Evolutionary conservation across 2,888 invertebrate species (phyloP), one percentile per base, ranked within the genome.

Genomic region (Eustalomyia histrio): DNA sequence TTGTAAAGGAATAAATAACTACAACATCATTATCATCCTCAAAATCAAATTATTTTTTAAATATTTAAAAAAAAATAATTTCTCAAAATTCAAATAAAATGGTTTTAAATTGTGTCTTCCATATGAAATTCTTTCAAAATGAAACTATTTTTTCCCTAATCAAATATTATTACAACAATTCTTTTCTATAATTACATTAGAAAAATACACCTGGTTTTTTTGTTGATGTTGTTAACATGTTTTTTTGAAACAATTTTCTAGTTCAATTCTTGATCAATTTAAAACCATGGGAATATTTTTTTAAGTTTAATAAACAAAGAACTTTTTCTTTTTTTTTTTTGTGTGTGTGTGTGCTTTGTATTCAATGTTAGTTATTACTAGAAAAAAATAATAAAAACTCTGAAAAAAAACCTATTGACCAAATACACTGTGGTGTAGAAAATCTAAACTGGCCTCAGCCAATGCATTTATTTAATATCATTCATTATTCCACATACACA

Each of bases 241-340:
- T 33, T 52, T 67, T 60, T 64, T 21, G n/a, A 64, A 76, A 68
- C 61, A 55, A 76, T 80, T 73, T 76, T 80, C 79, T 80, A 80
- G 76, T 71, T 80, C 76, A 76, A 73, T 75, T 72, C 64, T 80
- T 74, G 60, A 67, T 69, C 65, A 65, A 69, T 81, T 81, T 52
- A 55, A 74, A 73, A 71, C 74, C 81, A 78, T 81, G 81, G 81
- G 81, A 81, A 81, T 71, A 81, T 81, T 81, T 76, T n/a, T 78
- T 52, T 17, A 24, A 63, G 39, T 71, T 75, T 65, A 71, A 78
- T 63, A 75, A 61, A 69, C 61, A 78, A 74, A 79, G 69, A 78
- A 78, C 55, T 55, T 50, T 69, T 81, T 65, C 55, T 53, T 55
- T 17, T 47, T 71, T 65, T 47, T 60, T 29, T 69, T 43, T 21